Evolutionary conservation across 2,113 vertebrate species (phyloP), one percentile per base, ranked within the genome.

Genomic region (Gorsachius goisagi): DNA sequence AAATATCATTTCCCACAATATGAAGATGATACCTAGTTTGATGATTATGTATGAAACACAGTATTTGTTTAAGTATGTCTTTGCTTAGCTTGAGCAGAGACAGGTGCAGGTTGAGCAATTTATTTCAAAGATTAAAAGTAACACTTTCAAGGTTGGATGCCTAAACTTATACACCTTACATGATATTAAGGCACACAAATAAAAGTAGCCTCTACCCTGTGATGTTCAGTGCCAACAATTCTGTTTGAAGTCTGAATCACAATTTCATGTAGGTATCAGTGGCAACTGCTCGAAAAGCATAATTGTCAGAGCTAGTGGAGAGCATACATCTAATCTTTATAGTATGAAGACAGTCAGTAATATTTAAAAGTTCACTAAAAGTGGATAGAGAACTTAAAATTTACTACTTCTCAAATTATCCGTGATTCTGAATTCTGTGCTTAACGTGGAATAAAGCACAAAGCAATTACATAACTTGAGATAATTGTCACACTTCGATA

Each of bases 381-480:
- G 18, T 56, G 33, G 11, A 56, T 52, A 71, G 33, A 12, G 32
- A 77, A 52, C 67, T 68, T 68, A 82, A 82, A 68, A 56, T 63
- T 41, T 74, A 7, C 56, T 71, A 4, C 22, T 90, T 9, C 39
- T 6, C 44, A 11, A 59, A 80, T 47, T 62, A 83, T 69, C n/a
- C 11, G 4, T 55, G 12, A 35, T 49, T 66, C 26, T 89, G 39
- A 67, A 68, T 88, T 84, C 35, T 60, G 6, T 92, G 33, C 59
- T 52, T 80, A 53, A 85, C 49, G 10, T 76, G 60, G 47, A 93
- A 88, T 83, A 88, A 74, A 84, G 52, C 81, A 66, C 35, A 92
- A 85, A 67, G 90, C 90, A 92, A 56, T 91, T 69, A 60, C 76
- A 82, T 92, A 88, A 55, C 62, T 81, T 79, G 62, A 91, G 85